Conservation (phyloP, 1,140 invertebrate species). For the Teleogryllus occipitalis region DNA sequence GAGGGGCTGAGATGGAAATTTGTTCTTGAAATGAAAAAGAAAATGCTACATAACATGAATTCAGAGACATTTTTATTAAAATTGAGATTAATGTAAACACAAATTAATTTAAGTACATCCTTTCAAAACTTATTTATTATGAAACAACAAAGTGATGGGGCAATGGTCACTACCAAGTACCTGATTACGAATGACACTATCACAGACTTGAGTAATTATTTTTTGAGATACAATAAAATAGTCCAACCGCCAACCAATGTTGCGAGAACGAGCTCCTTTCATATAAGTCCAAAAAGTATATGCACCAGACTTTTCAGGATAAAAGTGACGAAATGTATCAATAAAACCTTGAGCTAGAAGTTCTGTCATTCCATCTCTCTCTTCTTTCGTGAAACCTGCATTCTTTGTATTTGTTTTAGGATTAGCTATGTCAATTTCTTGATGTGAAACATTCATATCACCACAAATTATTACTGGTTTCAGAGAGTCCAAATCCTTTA, state of each 20-base stretch:
- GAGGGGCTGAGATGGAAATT: no score
- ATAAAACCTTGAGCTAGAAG: slow-evolving; percentile 72
- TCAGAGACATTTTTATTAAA: no score
- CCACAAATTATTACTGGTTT: slow-evolving; percentile 94
- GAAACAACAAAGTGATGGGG: slow-evolving; percentile 64
- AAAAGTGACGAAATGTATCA: slow-evolving; percentile 80
- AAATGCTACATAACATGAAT: no score
- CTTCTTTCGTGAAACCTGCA: slow-evolving; percentile 92
- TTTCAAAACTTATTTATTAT: slow-evolving; percentile 35
- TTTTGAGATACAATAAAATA: slow-evolving; percentile 85
- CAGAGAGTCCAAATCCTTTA: slow-evolving; percentile 72
- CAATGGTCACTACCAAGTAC: slow-evolving; percentile 82
- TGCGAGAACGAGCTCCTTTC: slow-evolving; percentile 70
- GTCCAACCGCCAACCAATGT: slow-evolving; percentile 94
- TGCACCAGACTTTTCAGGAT: slow-evolving; percentile 73
- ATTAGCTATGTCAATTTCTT: slow-evolving; percentile 92
- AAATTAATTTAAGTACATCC: no score
- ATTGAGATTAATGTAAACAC: no score
- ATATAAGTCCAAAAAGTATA: slow-evolving; percentile 97
- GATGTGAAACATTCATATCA: slow-evolving; percentile 95
- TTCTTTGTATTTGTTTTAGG: slow-evolving; percentile 88
- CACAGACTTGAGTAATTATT: slow-evolving; percentile 66
- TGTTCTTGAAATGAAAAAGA: no score
- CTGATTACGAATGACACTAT: slow-evolving; percentile 63
- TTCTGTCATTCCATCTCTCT: slow-evolving; percentile 81